These are phyloP conservation scores for Argyrosomus regius DNA, from an alignment of 2,797 vertebrate genomes.

Conservation along the genomic window DNA sequence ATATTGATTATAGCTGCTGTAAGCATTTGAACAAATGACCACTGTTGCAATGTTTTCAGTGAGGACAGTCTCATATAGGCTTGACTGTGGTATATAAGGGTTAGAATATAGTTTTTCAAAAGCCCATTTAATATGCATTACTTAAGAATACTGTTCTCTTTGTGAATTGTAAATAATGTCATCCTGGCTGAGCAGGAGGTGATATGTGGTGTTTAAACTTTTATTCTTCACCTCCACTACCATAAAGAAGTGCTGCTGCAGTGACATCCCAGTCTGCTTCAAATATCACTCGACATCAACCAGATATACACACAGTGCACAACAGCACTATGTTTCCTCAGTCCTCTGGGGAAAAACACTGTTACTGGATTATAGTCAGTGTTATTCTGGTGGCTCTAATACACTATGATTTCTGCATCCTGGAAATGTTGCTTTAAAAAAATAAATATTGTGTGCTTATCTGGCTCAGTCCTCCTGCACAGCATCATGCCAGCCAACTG, in stretches of 20 bases:
- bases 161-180: slow-evolving; percentile 8
- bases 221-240: neutral
- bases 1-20: neutral
- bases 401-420: slow-evolving; percentile 9
- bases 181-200: neutral
- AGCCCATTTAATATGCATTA: neutral
- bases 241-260: neutral
- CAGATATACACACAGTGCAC: neutral
- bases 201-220: neutral
- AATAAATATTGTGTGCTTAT: slow-evolving; percentile 37
- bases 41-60: neutral
- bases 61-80: neutral
- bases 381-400: neutral
- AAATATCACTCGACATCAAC: neutral
- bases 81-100: neutral
- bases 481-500: slow-evolving; percentile 42
- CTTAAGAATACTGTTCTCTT: neutral
- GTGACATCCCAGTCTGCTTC: neutral
- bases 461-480: slow-evolving; percentile 30
- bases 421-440: slow-evolving; percentile 22
- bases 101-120: neutral
- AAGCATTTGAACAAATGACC: neutral
- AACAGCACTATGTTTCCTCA: neutral
- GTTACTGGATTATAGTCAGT: neutral
- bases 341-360: neutral